Evolutionary conservation across 2,113 vertebrate species (phyloP).

Genomic region (Ammodytes dubius): DNA sequence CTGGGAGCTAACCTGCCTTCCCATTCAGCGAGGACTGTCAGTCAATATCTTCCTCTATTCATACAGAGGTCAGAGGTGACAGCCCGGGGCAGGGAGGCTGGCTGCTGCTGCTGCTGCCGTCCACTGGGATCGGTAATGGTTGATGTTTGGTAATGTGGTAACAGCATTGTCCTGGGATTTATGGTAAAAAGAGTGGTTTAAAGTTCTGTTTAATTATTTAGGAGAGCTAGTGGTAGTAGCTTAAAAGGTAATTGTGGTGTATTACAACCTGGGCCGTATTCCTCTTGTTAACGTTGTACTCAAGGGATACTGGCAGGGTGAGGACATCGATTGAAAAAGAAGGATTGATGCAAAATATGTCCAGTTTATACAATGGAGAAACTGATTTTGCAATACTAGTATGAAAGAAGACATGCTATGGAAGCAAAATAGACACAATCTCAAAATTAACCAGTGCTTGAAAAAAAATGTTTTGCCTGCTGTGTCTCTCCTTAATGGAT

Average conservation of each 20-base stretch:
- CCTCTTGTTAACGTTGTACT: not conserved
- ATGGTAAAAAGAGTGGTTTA: constrained; percentile 4
- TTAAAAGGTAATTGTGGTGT: constrained; percentile 16
- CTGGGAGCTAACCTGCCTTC: constrained; percentile 70
- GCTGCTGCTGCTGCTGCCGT: not conserved
- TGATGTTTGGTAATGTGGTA: constrained; percentile 24
- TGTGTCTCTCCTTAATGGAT: too few species aligned
- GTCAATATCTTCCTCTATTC: constrained; percentile 67
- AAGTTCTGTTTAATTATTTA: constrained; percentile 57
- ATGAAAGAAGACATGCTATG: too few species aligned
- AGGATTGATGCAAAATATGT: not conserved
- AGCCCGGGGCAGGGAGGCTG: constrained; percentile 25
- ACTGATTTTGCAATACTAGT: too few species aligned
- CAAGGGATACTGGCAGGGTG: not conserved
- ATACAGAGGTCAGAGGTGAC: constrained; percentile 51
- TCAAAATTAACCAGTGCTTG: too few species aligned
- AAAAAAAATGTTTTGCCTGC: too few species aligned
- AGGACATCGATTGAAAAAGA: not conserved
- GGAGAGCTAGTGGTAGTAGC: constrained; percentile 23
- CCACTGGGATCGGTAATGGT: not conserved
- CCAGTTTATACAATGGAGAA: not conserved
- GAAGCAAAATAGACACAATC: too few species aligned
- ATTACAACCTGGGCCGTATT: not conserved
- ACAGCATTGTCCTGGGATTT: constrained; percentile 14
- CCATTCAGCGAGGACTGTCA: constrained; percentile 57